Evolutionary conservation across 1,140 invertebrate species (phyloP).

Genomic region (Rhopalosiphum maidis): DNA sequence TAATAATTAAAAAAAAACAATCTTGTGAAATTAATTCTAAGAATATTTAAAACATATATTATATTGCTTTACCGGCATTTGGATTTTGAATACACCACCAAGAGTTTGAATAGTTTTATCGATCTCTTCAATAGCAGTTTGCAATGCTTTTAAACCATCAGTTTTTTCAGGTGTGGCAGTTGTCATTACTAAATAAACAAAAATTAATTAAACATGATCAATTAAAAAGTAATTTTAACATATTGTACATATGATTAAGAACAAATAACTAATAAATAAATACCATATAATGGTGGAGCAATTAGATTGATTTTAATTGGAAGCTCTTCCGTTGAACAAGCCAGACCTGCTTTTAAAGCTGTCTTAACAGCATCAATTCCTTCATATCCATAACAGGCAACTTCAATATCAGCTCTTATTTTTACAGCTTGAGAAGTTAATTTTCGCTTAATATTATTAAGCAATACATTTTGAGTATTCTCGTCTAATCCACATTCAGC

Average conservation of each 20-base stretch:
- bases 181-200: slow-evolving; percentile 83
- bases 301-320: slow-evolving; percentile 99
- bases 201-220: background rate
- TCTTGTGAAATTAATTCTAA: background rate
- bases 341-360: slow-evolving; percentile 90
- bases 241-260: too few species aligned
- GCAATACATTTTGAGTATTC: slow-evolving; percentile 87
- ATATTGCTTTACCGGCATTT: slow-evolving; percentile 82
- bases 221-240: background rate
- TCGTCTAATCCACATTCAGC: slow-evolving; percentile 96
- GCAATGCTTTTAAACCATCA: slow-evolving; percentile 88
- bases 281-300: slow-evolving; percentile 95
- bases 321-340: slow-evolving; percentile 89
- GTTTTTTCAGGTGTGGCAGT: slow-evolving; percentile 95
- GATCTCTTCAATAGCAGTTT: slow-evolving; percentile 88
- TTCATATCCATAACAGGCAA: slow-evolving; percentile 98
- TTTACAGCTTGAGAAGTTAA: slow-evolving; percentile 98
- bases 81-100: slow-evolving; percentile 92
- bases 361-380: slow-evolving; percentile 98
- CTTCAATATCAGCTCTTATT: slow-evolving; percentile 97
- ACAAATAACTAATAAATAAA: background rate
- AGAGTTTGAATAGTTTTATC: slow-evolving; percentile 81
- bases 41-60: background rate
- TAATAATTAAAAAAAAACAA: background rate
- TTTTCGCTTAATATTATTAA: slow-evolving; percentile 95